These are phyloP conservation scores for Nannoperca obscura DNA, from an alignment of 2,797 vertebrate species.

Conservation along the genomic window DNA sequence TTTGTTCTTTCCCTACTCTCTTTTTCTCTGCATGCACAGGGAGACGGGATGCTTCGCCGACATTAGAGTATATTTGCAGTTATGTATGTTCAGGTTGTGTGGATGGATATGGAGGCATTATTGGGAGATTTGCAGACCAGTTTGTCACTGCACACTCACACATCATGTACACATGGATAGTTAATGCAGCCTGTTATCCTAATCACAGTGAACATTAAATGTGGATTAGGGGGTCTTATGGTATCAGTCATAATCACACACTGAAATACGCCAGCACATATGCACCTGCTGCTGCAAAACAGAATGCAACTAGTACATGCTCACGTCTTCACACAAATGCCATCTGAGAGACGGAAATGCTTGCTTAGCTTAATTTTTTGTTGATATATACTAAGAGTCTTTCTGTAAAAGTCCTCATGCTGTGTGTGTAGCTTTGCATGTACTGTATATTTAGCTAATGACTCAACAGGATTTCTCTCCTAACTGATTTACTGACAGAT, in stretches of 20 bases:
- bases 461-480: not conserved
- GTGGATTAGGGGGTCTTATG: constrained; percentile 52
- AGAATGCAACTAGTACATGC: constrained; percentile 4
- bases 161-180: not conserved
- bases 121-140: constrained; percentile 38
- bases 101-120: constrained; percentile 37
- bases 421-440: constrained; percentile 6
- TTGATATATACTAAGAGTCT: not conserved
- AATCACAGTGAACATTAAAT: constrained; percentile 51
- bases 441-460: not conserved
- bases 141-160: constrained; percentile 17
- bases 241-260: constrained; percentile 41
- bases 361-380: not conserved
- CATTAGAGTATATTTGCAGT: constrained; percentile 38
- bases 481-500: not conserved
- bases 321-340: not conserved
- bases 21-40: constrained; percentile 12
- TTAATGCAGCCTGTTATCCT: constrained; percentile 37
- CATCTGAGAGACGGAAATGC: not conserved
- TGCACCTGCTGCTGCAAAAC: constrained; percentile 34
- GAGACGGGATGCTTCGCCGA: constrained; percentile 39
- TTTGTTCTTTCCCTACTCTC: constrained; percentile 14
- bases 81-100: constrained; percentile 37
- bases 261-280: constrained; percentile 16
- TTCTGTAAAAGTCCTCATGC: not conserved